These are phyloP conservation scores for Anarsia innoxiella DNA, from an alignment of 2,888 invertebrate species.

Conservation along the genomic window DNA sequence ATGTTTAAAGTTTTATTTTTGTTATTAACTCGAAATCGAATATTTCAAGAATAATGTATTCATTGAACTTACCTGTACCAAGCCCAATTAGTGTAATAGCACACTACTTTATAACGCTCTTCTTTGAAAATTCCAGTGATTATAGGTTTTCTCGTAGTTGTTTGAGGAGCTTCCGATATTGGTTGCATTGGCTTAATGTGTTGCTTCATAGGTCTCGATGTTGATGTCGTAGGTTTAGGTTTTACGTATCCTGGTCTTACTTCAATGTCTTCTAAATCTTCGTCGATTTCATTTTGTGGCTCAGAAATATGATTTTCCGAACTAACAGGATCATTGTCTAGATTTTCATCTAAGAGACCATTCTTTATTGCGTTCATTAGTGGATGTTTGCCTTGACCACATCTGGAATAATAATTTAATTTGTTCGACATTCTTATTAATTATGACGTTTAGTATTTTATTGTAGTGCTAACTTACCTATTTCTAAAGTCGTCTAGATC, in stretches of 20 bases:
- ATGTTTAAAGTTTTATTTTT: not conserved
- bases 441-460: too few relatives aligned
- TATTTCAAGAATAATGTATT: too few relatives aligned
- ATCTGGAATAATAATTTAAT: conserved; percentile 74
- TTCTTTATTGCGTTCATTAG: conserved; percentile 85
- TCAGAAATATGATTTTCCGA: conserved; percentile 34
- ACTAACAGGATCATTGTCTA: conserved; percentile 31
- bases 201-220: conserved; percentile 21
- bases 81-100: conserved; percentile 96
- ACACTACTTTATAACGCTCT: conserved; percentile 84
- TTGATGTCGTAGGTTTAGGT: conserved; percentile 23
- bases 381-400: conserved; percentile 87
- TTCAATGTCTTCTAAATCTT: conserved; percentile 60
- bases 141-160: conserved; percentile 21
- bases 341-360: conserved; percentile 73
- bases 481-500: conserved; percentile 91
- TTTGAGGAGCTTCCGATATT: not conserved
- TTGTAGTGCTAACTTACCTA: too few relatives aligned
- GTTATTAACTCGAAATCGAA: not conserved
- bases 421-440: too few relatives aligned
- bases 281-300: conserved; percentile 44
- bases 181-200: conserved; percentile 20
- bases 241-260: conserved; percentile 39
- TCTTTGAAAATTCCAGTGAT: too few relatives aligned
- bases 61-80: conserved; percentile 81